These are phyloP conservation scores for Leptonema lineaticorne DNA, from an alignment of 1,140 invertebrate genomes.

Conservation along the genomic window DNA sequence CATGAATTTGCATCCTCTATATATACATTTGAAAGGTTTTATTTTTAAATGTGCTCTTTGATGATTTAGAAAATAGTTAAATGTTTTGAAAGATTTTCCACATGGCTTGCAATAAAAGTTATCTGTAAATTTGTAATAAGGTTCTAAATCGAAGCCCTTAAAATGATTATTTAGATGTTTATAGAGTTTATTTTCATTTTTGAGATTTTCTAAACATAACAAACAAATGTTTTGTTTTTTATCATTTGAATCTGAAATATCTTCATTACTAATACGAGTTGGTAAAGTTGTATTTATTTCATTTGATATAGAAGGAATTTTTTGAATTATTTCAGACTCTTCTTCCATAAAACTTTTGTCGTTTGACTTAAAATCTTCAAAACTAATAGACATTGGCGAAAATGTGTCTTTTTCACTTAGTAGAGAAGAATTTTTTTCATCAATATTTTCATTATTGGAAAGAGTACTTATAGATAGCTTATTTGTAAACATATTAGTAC, in stretches of 20 bases:
- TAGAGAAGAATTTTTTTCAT: no score
- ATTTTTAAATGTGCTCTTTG: conserved; percentile 36
- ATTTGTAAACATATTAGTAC: no score
- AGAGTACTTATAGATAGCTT: no score
- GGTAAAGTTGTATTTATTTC: not conserved
- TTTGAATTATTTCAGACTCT: not conserved
- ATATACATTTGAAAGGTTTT: conserved; percentile 36
- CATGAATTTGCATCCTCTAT: conserved; percentile 20
- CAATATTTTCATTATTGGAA: no score
- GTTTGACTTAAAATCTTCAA: no score
- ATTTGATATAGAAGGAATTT: no score
- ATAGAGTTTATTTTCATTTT: conserved; percentile 22
- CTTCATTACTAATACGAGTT: not conserved
- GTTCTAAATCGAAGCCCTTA: conserved; percentile 29
- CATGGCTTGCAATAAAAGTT: conserved; percentile 34
- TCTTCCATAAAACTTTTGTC: not conserved
- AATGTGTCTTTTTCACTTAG: no score
- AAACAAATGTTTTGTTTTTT: conserved; percentile 31
- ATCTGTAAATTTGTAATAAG: conserved; percentile 36
- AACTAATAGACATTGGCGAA: no score
- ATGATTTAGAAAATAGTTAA: conserved; percentile 34
- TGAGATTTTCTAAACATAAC: conserved; percentile 35
- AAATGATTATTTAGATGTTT: conserved; percentile 33
- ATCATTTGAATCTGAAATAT: not conserved
- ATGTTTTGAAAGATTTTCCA: conserved; percentile 24